These are phyloP conservation scores for Montifringilla adamsi DNA, from an alignment of 2,113 vertebrate species.

Conservation along the genomic window DNA sequence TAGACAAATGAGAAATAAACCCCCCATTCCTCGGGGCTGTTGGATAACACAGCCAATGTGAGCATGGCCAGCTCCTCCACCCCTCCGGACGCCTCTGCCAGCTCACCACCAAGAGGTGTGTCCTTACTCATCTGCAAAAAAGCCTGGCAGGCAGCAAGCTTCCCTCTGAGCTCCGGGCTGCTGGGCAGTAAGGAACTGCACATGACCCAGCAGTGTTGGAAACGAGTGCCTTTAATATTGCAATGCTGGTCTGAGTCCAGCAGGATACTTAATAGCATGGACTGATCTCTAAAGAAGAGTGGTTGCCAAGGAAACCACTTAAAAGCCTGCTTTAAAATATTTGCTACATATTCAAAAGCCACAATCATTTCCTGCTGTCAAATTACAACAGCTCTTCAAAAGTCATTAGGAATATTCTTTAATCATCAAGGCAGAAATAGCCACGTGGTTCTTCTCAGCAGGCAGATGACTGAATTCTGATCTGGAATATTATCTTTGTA, in stretches of 20 bases:
- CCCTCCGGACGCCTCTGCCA: neutral
- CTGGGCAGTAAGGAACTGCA: accelerated
- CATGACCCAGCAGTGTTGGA: neutral
- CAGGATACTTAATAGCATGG: neutral
- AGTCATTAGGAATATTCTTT: neutral
- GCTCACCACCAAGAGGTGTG: neutral
- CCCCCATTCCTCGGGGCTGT: neutral
- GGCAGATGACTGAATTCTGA: neutral
- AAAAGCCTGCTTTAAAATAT: neutral
- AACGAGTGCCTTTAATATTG: neutral
- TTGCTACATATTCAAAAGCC: neutral
- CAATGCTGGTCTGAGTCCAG: neutral
- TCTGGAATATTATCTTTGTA: neutral
- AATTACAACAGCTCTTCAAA: neutral
- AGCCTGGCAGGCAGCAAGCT: neutral
- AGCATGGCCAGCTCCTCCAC: neutral
- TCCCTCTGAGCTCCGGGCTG: neutral
- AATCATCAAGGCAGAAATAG: neutral
- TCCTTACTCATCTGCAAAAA: neutral
- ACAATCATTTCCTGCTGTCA: neutral
- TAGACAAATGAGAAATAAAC: neutral
- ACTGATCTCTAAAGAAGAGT: neutral
- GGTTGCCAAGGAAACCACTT: slow-evolving; percentile 14
- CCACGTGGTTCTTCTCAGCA: neutral
- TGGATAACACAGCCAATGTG: neutral